Evolutionary conservation across 2,888 invertebrate species (phyloP), one percentile per base, ranked within the genome.

Genomic region (Agonopterix heracliana): DNA sequence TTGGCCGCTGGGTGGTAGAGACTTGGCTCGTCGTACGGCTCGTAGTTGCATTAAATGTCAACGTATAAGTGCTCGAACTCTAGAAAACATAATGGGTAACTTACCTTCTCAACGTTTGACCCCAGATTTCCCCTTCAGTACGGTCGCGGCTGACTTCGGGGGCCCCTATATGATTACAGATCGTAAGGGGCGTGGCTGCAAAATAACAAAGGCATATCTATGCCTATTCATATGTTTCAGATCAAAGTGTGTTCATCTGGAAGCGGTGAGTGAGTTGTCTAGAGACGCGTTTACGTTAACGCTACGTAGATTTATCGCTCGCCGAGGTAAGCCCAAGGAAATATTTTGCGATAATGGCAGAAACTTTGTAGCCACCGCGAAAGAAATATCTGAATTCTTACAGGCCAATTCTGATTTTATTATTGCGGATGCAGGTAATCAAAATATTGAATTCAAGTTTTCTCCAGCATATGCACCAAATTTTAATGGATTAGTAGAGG

Each of bases 331-430:
- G 43, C 68, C 68, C 10, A 9, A 34, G 10, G 63, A 64, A 42
- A 55, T 71, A 14, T 65, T 55, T 47, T 58, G 51, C 12, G 67
- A 69, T 38, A 66, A 65, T 48, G 68, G 66, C 0, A 54, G 57
- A 0, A 65, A 60, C 44, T 64, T 66, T 49, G 60, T 63, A 2
- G 64, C 56, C 0, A 59, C 60, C 1, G 54, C 54, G 17, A 64
- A 60, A 26, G 61, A 63, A 17, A 12, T 64, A 14, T 44, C 44
- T 9, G 2, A 26, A n/a, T 61, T 67, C 53, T 36, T 59, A 26
- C 52, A 56, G 26, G 5, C n/a, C n/a, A 51, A 54, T 44, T 0
- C 17, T 5, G 10, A 50, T 0, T 11, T 41, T 34, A 10, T 63
- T 10, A 43, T 41, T 55, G 58, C 62, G 9, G 58, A 61, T 57